Evolutionary conservation across 2,888 invertebrate species (phyloP).

Genomic region (Cataglyphis rosenhaueri): DNA sequence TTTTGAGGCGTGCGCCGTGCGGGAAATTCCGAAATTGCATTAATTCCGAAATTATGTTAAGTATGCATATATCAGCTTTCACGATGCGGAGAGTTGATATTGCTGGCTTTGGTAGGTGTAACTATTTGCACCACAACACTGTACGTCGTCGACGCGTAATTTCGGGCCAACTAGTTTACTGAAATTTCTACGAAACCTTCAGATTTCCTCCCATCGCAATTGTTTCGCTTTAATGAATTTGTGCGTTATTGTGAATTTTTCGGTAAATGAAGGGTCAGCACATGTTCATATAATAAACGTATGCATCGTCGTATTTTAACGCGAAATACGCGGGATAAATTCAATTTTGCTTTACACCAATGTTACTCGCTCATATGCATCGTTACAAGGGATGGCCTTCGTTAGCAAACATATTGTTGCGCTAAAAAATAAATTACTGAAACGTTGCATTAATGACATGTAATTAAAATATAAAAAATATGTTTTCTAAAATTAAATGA

Average conservation of each 20-base stretch:
- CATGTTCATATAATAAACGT: neutral
- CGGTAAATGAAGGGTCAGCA: neutral
- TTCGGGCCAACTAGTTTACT: constrained; percentile 43
- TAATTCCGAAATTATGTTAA: constrained; percentile 54
- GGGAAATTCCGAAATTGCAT: constrained; percentile 52
- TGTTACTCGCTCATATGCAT: neutral
- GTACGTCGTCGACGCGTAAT: constrained; percentile 34
- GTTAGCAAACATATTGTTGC: constrained; percentile 24
- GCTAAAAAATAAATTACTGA: constrained; percentile 9
- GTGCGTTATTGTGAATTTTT: constrained; percentile 33
- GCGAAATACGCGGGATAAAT: constrained; percentile 23
- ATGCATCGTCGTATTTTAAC: neutral
- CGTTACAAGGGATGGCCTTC: constrained; percentile 6
- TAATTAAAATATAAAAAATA: constrained; percentile 9
- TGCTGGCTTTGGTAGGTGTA: constrained; percentile 38
- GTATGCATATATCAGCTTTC: constrained; percentile 54
- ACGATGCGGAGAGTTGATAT: constrained; percentile 44
- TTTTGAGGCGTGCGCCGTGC: constrained; percentile 39
- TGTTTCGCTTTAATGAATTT: constrained; percentile 36
- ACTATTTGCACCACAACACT: constrained; percentile 42
- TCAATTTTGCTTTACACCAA: neutral
- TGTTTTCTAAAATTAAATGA: neutral
- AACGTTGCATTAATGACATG: constrained; percentile 4
- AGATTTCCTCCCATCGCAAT: constrained; percentile 26
- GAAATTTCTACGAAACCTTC: constrained; percentile 32